A percentile compares a stretch with the other conserved stretches of the same genome.
Evolutionary conservation across 2,888 invertebrate genomes (phyloP).

Genomic region (Allygus modestus): DNA sequence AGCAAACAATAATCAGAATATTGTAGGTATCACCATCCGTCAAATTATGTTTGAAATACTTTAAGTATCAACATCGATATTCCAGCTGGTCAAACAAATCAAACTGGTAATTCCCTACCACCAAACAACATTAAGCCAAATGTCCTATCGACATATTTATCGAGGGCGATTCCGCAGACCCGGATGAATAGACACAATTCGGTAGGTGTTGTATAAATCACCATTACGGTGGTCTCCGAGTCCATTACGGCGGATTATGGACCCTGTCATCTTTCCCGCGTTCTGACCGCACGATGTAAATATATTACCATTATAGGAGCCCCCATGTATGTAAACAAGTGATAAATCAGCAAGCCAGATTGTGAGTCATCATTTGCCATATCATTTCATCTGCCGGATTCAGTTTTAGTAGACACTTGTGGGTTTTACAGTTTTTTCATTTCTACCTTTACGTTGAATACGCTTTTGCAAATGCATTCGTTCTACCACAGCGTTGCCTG

Average conservation of each 20-base stretch:
- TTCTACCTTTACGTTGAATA: no score
- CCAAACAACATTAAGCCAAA: slow-evolving; percentile 35
- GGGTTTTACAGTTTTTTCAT: no score
- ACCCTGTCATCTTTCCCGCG: slow-evolving; percentile 33
- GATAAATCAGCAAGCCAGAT: not conserved
- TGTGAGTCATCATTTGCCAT: slow-evolving; percentile 4
- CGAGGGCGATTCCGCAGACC: slow-evolving; percentile 23
- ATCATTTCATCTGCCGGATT: not conserved
- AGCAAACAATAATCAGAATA: no score
- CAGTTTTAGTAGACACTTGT: no score
- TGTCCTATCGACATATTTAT: slow-evolving; percentile 24
- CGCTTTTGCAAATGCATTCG: no score
- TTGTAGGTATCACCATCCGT: no score
- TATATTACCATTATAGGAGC: slow-evolving; percentile 20
- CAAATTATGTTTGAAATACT: no score
- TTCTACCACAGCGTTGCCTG: no score
- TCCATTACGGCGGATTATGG: slow-evolving; percentile 32
- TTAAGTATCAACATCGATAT: not conserved
- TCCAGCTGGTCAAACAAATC: slow-evolving; percentile 34
- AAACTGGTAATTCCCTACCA: not conserved
- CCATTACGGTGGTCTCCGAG: slow-evolving; percentile 10
- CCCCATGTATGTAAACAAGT: slow-evolving; percentile 22
- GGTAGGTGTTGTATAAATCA: slow-evolving; percentile 19
- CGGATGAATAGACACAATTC: slow-evolving; percentile 50
- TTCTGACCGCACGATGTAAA: slow-evolving; percentile 30